Percentiles rank a stretch among this genome's conserved stretches.
These are phyloP conservation scores for Rhodinocichla rosea DNA, from an alignment of 2,113 vertebrate species.

Conservation along the genomic window DNA sequence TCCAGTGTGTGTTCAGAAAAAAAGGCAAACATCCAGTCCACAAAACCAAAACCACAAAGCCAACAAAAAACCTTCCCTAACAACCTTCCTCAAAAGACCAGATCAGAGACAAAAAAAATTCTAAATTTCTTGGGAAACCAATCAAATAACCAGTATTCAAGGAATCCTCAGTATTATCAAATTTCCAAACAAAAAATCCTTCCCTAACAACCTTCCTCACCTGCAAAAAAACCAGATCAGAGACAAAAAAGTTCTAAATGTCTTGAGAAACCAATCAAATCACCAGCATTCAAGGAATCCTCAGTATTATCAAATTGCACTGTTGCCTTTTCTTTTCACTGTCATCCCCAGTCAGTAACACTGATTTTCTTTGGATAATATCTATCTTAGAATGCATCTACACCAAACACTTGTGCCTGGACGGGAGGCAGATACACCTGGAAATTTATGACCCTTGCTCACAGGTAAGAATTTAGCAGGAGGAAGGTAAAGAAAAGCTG, in stretches of 20 bases:
- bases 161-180: not conserved
- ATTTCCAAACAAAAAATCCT: not conserved
- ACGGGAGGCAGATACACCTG: constrained; percentile 80
- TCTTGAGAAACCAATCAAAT: not conserved
- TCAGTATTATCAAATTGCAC: not conserved
- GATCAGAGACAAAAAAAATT: not conserved
- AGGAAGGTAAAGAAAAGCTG: not conserved
- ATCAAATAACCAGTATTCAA: not conserved
- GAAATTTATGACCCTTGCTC: constrained; percentile 87
- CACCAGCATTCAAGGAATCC: not conserved
- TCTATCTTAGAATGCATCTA: constrained; percentile 82
- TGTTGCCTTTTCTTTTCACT: not conserved
- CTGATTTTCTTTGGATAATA: not conserved
- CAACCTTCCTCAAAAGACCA: fast-evolving
- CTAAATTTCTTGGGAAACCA: not conserved
- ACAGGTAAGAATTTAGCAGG: constrained; percentile 72
- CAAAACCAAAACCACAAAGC: not conserved
- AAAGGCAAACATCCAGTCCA: not conserved
- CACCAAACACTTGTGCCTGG: constrained; percentile 80
- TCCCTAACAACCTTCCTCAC: not conserved
- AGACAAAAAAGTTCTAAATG: not conserved
- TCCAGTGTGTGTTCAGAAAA: not conserved
- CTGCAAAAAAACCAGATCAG: not conserved
- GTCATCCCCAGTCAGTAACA: not conserved
- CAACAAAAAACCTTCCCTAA: not conserved